Evolutionary conservation across 2,797 vertebrate species (phyloP), one percentile per base, ranked within the genome.

Genomic region (Rhynchotus rufescens): DNA sequence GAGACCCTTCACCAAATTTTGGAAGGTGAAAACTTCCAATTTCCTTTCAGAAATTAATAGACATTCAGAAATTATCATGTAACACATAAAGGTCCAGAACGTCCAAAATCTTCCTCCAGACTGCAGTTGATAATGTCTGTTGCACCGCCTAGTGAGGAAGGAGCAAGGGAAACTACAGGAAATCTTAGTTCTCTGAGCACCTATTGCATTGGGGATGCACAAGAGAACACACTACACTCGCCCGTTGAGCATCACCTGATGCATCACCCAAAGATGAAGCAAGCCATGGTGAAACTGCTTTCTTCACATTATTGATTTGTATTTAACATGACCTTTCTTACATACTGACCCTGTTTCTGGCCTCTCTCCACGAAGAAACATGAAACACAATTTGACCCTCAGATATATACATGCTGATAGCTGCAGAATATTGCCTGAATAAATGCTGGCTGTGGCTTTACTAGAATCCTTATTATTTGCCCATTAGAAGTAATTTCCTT

Each of bases 401-500:
- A 90, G 34, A 30, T 17, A 38, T 44, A 66, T 10, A 11, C 9
- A 28, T 19, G n/a, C 0, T 30, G 68, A 42, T 40, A 23, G 14
- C 65, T 52, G 5, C 34, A 90, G 75, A 60, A 83, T 4, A 36
- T 85, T 84, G 45, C 15, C 84, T 85, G 38, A 64, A 56, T 64
- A 44, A 73, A 2, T 5, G 23, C 73, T 86, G 44, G 12, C 25
- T 83, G 60, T 83, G 22, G 13, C 57, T 1, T 80, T 30, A 87
- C 68, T 21, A 17, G 30, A 80, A n/a, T 64, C 54, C 52, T 79
- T 52, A 47, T 3, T 2, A 76, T 83, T 23, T 76, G 23, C 62
- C 86, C 51, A 80, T 36, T 30, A 85, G 57, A 30, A 60, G 4
- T 76, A 62, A 80, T 91, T 92, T 86, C 62, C 61, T 92, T 81